phyloP scores from a whole-genome alignment of 2,113 vertebrate genomes.

The Chionis minor region DNA sequence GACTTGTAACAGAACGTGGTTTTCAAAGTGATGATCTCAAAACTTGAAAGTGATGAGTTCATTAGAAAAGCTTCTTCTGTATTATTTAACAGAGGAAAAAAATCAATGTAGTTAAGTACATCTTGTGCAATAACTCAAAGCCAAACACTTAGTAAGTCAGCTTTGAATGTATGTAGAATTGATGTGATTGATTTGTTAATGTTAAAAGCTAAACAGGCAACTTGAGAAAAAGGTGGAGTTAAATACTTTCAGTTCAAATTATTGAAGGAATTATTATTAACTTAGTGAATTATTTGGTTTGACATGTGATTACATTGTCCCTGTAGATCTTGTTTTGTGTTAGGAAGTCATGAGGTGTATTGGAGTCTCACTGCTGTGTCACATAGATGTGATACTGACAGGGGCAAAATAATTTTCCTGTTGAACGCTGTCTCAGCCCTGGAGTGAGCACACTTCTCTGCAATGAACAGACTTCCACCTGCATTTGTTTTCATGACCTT shows the following conservation, averaged over 20 bases:
- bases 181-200: neutral
- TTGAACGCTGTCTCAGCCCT: neutral
- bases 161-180: neutral
- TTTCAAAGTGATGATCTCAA: neutral
- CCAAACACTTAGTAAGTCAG: neutral
- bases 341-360: neutral
- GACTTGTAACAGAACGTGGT: neutral
- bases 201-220: neutral
- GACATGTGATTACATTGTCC: neutral
- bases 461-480: neutral
- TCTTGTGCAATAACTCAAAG: neutral
- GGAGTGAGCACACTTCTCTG: neutral
- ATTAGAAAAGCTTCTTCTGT: neutral
- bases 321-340: neutral
- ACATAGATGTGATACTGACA: neutral
- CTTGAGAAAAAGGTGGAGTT: neutral
- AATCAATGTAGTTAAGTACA: neutral
- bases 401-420: neutral
- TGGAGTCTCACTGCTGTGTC: neutral
- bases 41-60: neutral
- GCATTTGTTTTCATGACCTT: neutral
- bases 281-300: neutral
- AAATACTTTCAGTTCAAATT: neutral
- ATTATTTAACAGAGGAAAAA: neutral
- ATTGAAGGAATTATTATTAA: neutral